These are phyloP conservation scores for Drosophila virilis DNA, from an alignment of 1,140 invertebrate genomes.

Conservation along the genomic window DNA sequence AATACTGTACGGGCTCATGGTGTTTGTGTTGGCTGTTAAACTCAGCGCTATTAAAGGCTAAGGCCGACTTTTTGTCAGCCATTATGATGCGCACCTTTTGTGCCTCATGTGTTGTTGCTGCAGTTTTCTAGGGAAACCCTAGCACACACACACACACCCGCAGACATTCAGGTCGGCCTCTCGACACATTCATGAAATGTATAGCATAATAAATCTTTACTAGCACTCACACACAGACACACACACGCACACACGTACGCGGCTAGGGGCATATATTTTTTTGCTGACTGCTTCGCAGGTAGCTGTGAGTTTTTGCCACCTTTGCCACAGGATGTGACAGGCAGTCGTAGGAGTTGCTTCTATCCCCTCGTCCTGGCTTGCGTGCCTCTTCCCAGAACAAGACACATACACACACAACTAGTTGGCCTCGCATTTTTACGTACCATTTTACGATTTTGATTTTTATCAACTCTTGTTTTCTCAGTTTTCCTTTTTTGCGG, in stretches of 20 bases:
- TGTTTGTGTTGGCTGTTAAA: slow-evolving; percentile 81
- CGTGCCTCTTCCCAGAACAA: slow-evolving; percentile 35
- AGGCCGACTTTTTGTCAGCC: slow-evolving; percentile 82
- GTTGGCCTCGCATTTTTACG: slow-evolving; percentile 65
- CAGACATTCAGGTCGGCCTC: slow-evolving; percentile 32
- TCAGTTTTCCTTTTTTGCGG: slow-evolving; percentile 53
- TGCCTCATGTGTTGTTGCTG: slow-evolving; percentile 47
- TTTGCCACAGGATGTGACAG: slow-evolving; percentile 75
- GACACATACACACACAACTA: slow-evolving; percentile 21
- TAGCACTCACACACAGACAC: slow-evolving; percentile 53
- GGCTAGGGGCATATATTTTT: slow-evolving; percentile 60
- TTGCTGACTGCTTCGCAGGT: slow-evolving; percentile 59
- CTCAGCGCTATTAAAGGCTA: slow-evolving; percentile 79
- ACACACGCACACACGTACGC: slow-evolving; percentile 41
- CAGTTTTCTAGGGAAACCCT: slow-evolving; percentile 81
- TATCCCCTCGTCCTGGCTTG: slow-evolving; percentile 10
- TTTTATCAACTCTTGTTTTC: slow-evolving; percentile 60
- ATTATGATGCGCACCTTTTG: slow-evolving; percentile 80
- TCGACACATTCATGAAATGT: slow-evolving; percentile 78
- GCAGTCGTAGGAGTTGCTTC: slow-evolving; percentile 67
- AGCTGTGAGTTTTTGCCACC: slow-evolving; percentile 76
- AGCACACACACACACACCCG: slow-evolving; percentile 45
- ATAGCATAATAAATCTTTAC: slow-evolving; percentile 82
- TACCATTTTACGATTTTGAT: slow-evolving; percentile 80
- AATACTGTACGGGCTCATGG: slow-evolving; percentile 33